Evolutionary conservation across 2,888 invertebrate genomes (phyloP).

Genomic region (Melanotus villosus): DNA sequence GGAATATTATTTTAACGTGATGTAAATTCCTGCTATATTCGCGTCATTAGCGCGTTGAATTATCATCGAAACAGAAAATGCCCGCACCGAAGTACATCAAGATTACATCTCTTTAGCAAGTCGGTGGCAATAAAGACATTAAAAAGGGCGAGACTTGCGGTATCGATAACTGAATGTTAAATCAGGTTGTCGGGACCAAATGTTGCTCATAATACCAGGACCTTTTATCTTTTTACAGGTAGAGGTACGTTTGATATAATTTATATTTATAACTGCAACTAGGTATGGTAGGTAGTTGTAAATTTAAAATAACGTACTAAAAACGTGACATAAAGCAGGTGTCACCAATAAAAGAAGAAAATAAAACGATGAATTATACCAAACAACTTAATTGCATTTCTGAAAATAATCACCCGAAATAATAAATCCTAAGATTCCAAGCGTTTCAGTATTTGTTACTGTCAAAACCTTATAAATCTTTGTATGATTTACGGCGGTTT

Average conservation of each 20-base stretch:
- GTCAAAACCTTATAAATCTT: conserved; percentile 25
- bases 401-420: conserved; percentile 51
- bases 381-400: conserved; percentile 60
- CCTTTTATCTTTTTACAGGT: conserved; percentile 36
- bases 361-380: conserved; percentile 52
- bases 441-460: conserved; percentile 21
- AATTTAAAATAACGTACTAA: conserved; percentile 58
- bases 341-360: conserved; percentile 57
- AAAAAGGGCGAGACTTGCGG: conserved; percentile 4
- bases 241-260: conserved; percentile 43
- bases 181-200: conserved; percentile 27
- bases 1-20: conserved; percentile 16
- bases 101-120: neutral
- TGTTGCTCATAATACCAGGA: conserved; percentile 1
- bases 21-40: conserved; percentile 10
- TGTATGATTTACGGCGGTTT: conserved; percentile 12
- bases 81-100: neutral
- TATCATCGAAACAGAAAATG: neutral
- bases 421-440: conserved; percentile 10
- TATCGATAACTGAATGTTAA: conserved; percentile 27
- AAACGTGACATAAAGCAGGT: conserved; percentile 61
- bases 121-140: conserved; percentile 24
- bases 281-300: conserved; percentile 54
- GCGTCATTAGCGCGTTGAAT: conserved; percentile 12
- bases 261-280: conserved; percentile 44